A percentile compares a stretch with the other conserved stretches of the same genome.
These are phyloP conservation scores for Hyposmocoma kahamanoa DNA, from an alignment of 1,140 invertebrate genomes.

Conservation along the genomic window DNA sequence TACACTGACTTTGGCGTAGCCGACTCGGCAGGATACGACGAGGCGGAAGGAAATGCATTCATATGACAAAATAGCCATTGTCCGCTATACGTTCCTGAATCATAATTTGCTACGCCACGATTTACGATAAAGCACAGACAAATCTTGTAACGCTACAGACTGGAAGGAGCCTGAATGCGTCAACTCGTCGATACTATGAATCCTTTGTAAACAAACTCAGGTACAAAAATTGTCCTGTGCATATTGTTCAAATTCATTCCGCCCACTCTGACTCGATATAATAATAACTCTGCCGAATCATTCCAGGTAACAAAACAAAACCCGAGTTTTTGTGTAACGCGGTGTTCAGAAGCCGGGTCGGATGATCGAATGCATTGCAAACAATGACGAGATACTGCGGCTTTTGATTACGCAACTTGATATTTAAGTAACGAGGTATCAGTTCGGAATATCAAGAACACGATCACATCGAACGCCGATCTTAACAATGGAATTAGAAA, in stretches of 20 bases:
- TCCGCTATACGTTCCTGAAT: constrained; percentile 22
- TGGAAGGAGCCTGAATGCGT: constrained; percentile 37
- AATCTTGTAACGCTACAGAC: constrained; percentile 40
- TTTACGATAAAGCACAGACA: constrained; percentile 33
- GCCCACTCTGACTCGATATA: constrained; percentile 55
- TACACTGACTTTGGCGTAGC: constrained; percentile 30
- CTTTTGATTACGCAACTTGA: constrained; percentile 42
- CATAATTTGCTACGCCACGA: constrained; percentile 33
- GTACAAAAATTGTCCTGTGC: constrained; percentile 51
- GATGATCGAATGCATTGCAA: constrained; percentile 44
- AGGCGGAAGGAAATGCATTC: constrained; percentile 52
- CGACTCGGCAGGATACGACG: constrained; percentile 33
- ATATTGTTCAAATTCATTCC: constrained; percentile 48
- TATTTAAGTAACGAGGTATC: constrained; percentile 15
- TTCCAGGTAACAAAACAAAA: constrained; percentile 61
- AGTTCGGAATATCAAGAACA: neutral
- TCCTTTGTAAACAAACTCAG: constrained; percentile 57
- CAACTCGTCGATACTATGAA: constrained; percentile 22
- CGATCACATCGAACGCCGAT: neutral
- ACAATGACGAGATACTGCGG: constrained; percentile 42
- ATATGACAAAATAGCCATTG: constrained; percentile 31
- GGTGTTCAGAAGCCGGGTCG: constrained; percentile 45
- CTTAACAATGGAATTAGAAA: no score
- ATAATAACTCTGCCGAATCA: constrained; percentile 36
- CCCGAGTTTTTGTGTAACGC: constrained; percentile 55